Percentiles rank a stretch among this genome's conserved stretches.
Evolutionary conservation across 1,140 invertebrate genomes (phyloP).

Genomic region (Mizuhopecten yessoensis): DNA sequence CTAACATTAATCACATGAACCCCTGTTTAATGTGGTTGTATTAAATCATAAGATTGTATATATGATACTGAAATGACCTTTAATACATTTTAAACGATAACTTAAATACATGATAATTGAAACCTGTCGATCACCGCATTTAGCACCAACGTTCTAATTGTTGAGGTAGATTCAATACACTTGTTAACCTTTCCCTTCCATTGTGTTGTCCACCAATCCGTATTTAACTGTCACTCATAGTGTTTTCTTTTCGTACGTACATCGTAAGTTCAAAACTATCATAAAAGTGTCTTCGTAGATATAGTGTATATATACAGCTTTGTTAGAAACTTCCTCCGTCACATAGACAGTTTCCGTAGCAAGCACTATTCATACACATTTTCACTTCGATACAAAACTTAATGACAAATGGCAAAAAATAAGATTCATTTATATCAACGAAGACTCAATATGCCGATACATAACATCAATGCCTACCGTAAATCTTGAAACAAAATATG

Average conservation of each 20-base stretch:
- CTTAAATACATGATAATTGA: too few species aligned
- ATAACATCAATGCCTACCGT: background rate
- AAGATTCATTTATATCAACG: too few species aligned
- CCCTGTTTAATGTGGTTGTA: too few species aligned
- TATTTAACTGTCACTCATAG: background rate
- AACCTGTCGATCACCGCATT: too few species aligned
- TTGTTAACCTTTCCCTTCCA: background rate
- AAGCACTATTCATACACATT: background rate
- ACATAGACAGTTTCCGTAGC: background rate
- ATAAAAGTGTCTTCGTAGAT: background rate
- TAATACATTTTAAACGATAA: too few species aligned
- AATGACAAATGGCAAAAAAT: background rate
- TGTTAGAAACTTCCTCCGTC: background rate
- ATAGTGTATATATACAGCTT: background rate
- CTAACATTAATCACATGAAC: too few species aligned
- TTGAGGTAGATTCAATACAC: too few species aligned
- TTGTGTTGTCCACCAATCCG: background rate
- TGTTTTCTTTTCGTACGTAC: background rate
- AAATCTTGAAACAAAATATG: background rate
- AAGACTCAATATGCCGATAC: background rate
- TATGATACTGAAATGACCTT: too few species aligned
- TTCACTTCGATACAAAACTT: background rate
- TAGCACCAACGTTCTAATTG: too few species aligned
- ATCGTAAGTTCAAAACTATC: constrained; percentile 3
- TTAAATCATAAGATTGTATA: too few species aligned